Conservation (phyloP, 2,888 invertebrate species). For the Dyspetes luteomarginatus region DNA sequence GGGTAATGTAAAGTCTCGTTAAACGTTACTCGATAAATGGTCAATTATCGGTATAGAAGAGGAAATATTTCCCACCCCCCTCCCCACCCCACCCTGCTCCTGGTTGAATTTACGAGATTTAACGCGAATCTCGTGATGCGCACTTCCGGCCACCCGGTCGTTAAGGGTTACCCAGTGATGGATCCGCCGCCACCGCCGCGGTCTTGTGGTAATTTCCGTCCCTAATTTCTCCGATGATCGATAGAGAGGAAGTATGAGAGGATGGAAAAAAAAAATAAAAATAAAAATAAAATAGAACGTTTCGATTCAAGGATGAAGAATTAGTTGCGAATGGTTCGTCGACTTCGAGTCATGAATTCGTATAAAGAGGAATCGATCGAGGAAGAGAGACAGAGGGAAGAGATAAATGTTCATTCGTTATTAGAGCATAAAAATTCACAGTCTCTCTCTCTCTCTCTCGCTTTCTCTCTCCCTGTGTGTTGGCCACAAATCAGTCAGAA, state of each 20-base stretch:
- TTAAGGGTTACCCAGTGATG: slow-evolving; percentile 5
- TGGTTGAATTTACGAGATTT: slow-evolving; percentile 48
- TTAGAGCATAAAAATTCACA: not conserved
- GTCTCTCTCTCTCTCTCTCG: not conserved
- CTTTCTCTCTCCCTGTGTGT: not conserved
- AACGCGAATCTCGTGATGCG: slow-evolving; percentile 33
- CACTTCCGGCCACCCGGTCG: slow-evolving; percentile 39
- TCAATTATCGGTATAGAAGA: slow-evolving; percentile 39
- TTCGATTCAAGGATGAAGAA: not conserved
- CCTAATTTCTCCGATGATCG: slow-evolving; percentile 27
- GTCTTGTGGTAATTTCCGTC: slow-evolving; percentile 36
- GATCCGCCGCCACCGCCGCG: slow-evolving; percentile 15
- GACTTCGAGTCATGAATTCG: not conserved
- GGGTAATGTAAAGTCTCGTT: not conserved
- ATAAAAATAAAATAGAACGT: not conserved
- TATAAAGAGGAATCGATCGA: not conserved
- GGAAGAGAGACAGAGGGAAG: too few species aligned
- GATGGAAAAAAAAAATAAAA: not conserved
- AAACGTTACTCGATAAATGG: slow-evolving; percentile 51
- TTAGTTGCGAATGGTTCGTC: slow-evolving; percentile 9
- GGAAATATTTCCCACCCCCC: too few species aligned
- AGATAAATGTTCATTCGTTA: not conserved
- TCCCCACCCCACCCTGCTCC: too few species aligned
- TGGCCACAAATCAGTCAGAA: slow-evolving; percentile 58
- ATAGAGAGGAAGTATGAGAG: slow-evolving; percentile 3